Evolutionary conservation across 2,113 vertebrate species (phyloP).

Genomic region (Anguilla rostrata): DNA sequence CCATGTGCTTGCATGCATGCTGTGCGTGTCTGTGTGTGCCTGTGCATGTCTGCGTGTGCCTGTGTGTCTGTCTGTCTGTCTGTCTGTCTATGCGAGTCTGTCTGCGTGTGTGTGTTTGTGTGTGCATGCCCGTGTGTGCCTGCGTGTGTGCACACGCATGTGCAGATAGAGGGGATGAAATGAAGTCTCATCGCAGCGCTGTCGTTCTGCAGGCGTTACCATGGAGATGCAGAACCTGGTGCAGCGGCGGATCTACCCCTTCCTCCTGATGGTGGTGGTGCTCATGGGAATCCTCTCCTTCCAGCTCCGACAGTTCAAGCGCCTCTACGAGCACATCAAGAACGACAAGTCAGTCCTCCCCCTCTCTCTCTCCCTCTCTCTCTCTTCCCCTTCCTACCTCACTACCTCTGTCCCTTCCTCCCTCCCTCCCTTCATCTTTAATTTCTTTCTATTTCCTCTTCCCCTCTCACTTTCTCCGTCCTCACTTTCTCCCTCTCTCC

Average conservation of each 20-base stretch:
- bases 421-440: neutral
- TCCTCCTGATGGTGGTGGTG: constrained; percentile 94
- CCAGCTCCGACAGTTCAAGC: constrained; percentile 98
- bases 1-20: neutral
- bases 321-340: constrained; percentile 99
- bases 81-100: neutral
- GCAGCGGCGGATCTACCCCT: constrained; percentile 95
- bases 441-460: no score
- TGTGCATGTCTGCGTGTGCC: neutral
- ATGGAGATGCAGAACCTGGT: constrained; percentile 96
- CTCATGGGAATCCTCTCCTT: constrained; percentile 96
- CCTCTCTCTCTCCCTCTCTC: neutral
- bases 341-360: constrained; percentile 89
- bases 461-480: neutral
- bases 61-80: neutral
- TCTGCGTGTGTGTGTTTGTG: neutral
- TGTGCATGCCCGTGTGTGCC: neutral
- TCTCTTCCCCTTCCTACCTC: neutral
- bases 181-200: neutral
- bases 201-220: constrained; percentile 80
- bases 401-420: no score
- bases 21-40: neutral
- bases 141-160: neutral
- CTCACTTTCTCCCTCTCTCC: neutral
- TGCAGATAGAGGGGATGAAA: neutral